phyloP scores from a whole-genome alignment of 1,140 invertebrate genomes.

The Brachionus calyciflorus region DNA sequence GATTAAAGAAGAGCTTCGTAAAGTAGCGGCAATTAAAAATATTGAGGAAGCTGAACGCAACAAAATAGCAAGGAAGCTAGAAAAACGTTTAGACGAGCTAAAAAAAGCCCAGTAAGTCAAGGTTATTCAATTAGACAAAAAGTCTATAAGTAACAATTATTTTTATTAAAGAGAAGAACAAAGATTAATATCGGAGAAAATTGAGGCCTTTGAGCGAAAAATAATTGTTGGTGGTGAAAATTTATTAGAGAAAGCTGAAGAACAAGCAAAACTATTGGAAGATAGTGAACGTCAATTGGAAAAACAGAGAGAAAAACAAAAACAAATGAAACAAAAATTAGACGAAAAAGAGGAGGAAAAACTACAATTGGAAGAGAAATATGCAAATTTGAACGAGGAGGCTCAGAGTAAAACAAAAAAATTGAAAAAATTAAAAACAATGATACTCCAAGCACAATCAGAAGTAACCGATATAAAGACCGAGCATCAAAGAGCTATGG shows the following conservation, averaged over 20 bases:
- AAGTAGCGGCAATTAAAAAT: slow-evolving; percentile 63
- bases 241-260: slow-evolving; percentile 91
- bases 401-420: slow-evolving; percentile 85
- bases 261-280: slow-evolving; percentile 83
- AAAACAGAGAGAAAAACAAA: slow-evolving; percentile 75
- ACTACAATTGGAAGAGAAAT: slow-evolving; percentile 91
- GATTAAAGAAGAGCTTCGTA: slow-evolving; percentile 53
- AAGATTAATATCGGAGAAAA: slow-evolving; percentile 72
- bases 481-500: slow-evolving; percentile 67
- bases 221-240: slow-evolving; percentile 97
- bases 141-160: not conserved
- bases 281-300: slow-evolving; percentile 85
- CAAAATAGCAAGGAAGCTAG: slow-evolving; percentile 72
- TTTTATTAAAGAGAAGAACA: slow-evolving; percentile 63
- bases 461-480: slow-evolving; percentile 55
- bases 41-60: slow-evolving; percentile 65
- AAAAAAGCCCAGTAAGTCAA: slow-evolving; percentile 60
- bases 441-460: slow-evolving; percentile 61
- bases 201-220: slow-evolving; percentile 85
- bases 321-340: slow-evolving; percentile 70
- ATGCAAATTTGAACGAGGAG: slow-evolving; percentile 82
- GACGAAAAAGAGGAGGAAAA: slow-evolving; percentile 79
- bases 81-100: slow-evolving; percentile 65
- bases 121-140: too few species aligned
- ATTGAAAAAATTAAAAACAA: slow-evolving; percentile 73